phyloP scores from a whole-genome alignment of 2,113 vertebrate genomes.

The Cacatua alba region DNA sequence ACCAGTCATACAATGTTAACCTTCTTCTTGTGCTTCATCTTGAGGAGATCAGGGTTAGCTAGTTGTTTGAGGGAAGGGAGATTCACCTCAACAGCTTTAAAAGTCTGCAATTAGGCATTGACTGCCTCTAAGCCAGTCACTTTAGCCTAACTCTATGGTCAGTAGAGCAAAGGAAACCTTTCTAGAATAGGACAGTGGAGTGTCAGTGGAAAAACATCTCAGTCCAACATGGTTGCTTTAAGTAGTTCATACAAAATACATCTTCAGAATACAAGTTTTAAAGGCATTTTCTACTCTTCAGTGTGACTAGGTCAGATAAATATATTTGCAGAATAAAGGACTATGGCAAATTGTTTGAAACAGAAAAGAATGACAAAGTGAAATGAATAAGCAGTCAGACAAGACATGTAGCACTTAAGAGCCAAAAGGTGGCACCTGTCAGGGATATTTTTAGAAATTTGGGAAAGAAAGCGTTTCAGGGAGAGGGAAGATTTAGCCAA shows the following conservation, averaged over 20 bases:
- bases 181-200: background rate
- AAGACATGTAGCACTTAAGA: background rate
- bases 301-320: background rate
- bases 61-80: background rate
- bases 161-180: background rate
- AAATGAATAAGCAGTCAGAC: background rate
- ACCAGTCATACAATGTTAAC: background rate
- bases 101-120: background rate
- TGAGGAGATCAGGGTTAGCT: background rate
- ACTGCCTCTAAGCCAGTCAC: background rate
- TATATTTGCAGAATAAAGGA: background rate
- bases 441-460: background rate
- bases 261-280: background rate
- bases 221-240: background rate
- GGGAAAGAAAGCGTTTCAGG: background rate
- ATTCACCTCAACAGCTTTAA: background rate
- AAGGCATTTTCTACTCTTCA: background rate
- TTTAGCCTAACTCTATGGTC: background rate
- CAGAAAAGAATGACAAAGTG: background rate
- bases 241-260: background rate
- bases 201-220: background rate
- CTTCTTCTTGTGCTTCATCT: background rate
- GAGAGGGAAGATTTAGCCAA: background rate
- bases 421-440: background rate
- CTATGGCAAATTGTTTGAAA: background rate